Evolutionary conservation across 2,113 vertebrate genomes (phyloP).

Genomic region (Percina caprodes): DNA sequence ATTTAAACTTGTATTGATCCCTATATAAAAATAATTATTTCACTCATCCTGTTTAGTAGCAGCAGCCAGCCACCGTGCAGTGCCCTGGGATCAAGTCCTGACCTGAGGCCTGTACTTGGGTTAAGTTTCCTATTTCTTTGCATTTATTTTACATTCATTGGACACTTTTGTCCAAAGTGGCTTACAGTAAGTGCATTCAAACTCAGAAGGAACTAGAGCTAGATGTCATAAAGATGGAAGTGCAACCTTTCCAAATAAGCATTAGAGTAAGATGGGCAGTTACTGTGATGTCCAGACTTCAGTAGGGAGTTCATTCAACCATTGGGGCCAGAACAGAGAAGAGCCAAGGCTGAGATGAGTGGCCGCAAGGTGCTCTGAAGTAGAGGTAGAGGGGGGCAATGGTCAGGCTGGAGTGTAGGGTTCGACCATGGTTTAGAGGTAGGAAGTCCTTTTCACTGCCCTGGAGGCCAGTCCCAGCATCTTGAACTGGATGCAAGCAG

Average conservation of each 20-base stretch:
- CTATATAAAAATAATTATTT: conserved; percentile 41
- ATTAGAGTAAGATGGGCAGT: background rate
- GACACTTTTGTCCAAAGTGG: background rate
- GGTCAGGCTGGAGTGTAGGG: background rate
- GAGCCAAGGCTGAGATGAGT: background rate
- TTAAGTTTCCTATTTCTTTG: background rate
- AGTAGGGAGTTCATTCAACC: background rate
- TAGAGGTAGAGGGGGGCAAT: background rate
- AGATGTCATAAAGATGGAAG: background rate
- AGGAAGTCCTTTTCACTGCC: background rate
- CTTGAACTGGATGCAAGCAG: background rate
- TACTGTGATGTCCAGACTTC: background rate
- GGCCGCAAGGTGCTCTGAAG: background rate
- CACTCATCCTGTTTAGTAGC: conserved; percentile 10
- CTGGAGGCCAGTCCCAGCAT: background rate
- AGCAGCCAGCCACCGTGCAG: background rate
- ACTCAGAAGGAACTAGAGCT: background rate
- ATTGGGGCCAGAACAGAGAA: background rate
- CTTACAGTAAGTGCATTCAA: background rate
- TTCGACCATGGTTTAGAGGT: background rate
- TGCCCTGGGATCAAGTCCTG: background rate
- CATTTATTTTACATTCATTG: background rate
- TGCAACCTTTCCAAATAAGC: background rate
- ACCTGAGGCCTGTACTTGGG: background rate
- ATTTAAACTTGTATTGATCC: conserved; percentile 59